Percentiles rank a stretch among this genome's conserved stretches.
These are phyloP conservation scores for Bombus pyrosoma DNA, from an alignment of 1,140 invertebrate genomes.

Conservation along the genomic window DNA sequence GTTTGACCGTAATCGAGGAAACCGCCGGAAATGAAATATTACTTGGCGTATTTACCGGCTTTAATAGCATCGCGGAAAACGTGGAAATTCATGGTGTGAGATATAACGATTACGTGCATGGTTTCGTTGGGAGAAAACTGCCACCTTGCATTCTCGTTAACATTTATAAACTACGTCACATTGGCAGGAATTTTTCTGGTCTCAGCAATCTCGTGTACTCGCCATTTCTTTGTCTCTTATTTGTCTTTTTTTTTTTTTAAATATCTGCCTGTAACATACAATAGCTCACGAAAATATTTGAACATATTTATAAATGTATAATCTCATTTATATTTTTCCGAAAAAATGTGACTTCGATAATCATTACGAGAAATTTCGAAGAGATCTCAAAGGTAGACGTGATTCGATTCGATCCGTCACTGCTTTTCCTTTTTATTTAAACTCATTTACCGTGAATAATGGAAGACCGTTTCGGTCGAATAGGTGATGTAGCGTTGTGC, in stretches of 20 bases:
- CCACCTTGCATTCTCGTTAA: slow-evolving; percentile 24
- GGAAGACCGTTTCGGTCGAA: not conserved
- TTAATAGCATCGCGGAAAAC: slow-evolving; percentile 29
- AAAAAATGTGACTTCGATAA: too few relatives aligned
- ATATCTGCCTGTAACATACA: not conserved
- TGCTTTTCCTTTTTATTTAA: not conserved
- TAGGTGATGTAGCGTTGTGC: not conserved
- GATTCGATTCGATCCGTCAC: not conserved
- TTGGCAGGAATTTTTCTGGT: slow-evolving; percentile 2
- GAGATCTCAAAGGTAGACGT: too few relatives aligned
- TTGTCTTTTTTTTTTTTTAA: too few relatives aligned
- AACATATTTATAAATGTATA: not conserved
- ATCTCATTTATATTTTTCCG: not conserved
- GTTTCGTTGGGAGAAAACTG: slow-evolving; percentile 12
- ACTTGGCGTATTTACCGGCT: not conserved
- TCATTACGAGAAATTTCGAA: too few relatives aligned
- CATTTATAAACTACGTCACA: slow-evolving; percentile 16
- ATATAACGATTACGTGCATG: slow-evolving; percentile 31
- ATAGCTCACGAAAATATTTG: not conserved
- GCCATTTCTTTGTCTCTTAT: not conserved
- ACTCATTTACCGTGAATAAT: not conserved
- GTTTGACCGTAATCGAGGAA: slow-evolving; percentile 20
- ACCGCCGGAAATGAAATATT: slow-evolving; percentile 40
- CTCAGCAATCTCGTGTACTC: not conserved
- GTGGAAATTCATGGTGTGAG: slow-evolving; percentile 37